Evolutionary conservation across 2,797 vertebrate species (phyloP).

Genomic region (Mareca penelope): DNA sequence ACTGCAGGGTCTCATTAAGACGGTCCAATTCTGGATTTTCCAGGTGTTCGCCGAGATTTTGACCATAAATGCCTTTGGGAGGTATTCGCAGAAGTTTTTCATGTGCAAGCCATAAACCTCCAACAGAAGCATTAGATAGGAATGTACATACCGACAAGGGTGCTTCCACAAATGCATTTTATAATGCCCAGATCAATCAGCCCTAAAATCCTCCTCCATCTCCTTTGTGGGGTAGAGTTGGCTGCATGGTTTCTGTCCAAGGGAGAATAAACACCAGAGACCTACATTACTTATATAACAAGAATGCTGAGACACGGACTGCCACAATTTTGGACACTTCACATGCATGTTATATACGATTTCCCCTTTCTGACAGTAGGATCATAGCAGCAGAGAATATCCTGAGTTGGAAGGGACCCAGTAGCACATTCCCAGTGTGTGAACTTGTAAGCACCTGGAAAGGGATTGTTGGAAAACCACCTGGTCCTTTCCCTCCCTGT

Average conservation of each 20-base stretch:
- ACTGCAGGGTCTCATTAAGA: neutral
- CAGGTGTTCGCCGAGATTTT: neutral
- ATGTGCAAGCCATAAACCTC: neutral
- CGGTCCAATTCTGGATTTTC: neutral
- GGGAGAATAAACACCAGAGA: neutral
- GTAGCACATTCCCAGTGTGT: neutral
- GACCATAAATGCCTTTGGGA: slow-evolving; percentile 17
- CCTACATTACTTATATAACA: neutral
- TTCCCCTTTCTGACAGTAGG: neutral
- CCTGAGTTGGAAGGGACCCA: too few species aligned
- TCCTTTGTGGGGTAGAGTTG: neutral
- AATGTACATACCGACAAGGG: neutral
- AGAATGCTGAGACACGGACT: neutral
- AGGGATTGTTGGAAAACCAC: neutral
- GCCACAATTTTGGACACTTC: neutral
- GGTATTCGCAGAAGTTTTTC: neutral
- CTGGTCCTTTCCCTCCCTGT: neutral
- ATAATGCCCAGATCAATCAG: neutral
- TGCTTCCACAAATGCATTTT: neutral
- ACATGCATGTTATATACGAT: neutral
- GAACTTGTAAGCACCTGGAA: neutral
- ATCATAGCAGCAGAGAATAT: too few species aligned
- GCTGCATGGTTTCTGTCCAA: neutral
- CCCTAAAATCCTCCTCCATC: neutral
- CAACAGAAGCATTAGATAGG: neutral